Evolutionary conservation across 2,113 vertebrate genomes (phyloP), one percentile per base, ranked within the genome.

Genomic region (Prolemur simus): DNA sequence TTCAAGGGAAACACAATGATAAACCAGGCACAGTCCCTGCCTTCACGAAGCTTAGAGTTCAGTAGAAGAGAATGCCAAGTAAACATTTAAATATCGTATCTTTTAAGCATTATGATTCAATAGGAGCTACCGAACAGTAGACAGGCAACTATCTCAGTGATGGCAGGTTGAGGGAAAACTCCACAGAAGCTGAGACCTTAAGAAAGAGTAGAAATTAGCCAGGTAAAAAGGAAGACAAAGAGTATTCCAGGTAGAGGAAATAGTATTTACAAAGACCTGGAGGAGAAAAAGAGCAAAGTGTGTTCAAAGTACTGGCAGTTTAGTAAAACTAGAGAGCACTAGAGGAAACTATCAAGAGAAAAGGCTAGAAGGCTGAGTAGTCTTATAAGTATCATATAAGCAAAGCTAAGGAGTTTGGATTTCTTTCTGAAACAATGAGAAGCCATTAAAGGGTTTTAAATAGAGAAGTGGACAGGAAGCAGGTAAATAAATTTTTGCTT

Each of bases 401-500:
- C 20, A 64, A 83, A 94, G 39, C 54, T 69, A 86, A 89, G 60
- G 18, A 78, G 34, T 69, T 64, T 96, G 71, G 71, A 42, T 76
- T 85, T 91, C 64, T 89, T 83, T 77, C 87, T 77, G 32, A 77
- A 94, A 73, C 12, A 34, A 54, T 10, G n/a, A 78, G 34, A 89
- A 93, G n/a, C 17, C 66, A 82, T 60, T 29, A 66, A 88, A 89
- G 56, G 45, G 64, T 81, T 88, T 87, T 93, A 88, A 94, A 49
- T 18, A 91, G 49, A 96, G 80, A 94, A 89, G 47, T 32, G 4
- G 63, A 32, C 45, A 56, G 47, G 56, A 95, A 96, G 58, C 54
- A 87, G 45, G n/a, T 80, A 8, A 94, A 84, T 18, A 73, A 23
- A 63, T 27, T 12, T 68, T 39, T 73, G 39, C 83, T 91, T 89